Percentiles rank a stretch among this genome's conserved stretches.
phyloP scores from a whole-genome alignment of 2,113 vertebrate genomes.

The Oncorhynchus tshawytscha region DNA sequence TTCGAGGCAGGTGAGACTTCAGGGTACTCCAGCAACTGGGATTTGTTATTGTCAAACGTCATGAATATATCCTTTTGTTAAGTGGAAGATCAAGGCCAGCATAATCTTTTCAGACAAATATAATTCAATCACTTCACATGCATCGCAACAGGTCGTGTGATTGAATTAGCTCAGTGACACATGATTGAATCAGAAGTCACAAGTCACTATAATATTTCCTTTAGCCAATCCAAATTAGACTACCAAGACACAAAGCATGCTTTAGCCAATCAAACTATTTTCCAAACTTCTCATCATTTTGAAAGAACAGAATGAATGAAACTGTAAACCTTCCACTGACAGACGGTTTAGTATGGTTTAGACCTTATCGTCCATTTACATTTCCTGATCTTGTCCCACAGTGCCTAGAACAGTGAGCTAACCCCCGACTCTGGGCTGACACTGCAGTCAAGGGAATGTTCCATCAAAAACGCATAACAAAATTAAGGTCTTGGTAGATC shows the following conservation, averaged over 20 bases:
- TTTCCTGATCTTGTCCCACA: conserved; percentile 69
- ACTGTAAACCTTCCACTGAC: not conserved
- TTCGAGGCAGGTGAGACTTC: conserved; percentile 68
- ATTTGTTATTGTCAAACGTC: conserved; percentile 65
- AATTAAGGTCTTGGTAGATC: not conserved
- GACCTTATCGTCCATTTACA: conserved; percentile 73
- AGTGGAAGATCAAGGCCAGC: conserved; percentile 9
- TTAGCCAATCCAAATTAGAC: not conserved
- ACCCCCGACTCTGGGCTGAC: conserved; percentile 57
- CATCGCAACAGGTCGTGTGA: not conserved
- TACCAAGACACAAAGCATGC: not conserved
- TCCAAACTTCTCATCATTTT: not conserved
- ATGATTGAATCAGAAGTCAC: not conserved
- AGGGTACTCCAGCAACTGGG: conserved; percentile 56
- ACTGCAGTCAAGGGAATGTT: conserved; percentile 48
- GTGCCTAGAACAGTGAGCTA: conserved; percentile 58
- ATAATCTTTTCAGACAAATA: not conserved
- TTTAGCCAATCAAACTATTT: not conserved
- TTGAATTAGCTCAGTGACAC: not conserved
- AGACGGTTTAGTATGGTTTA: not conserved
- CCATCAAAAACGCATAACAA: not conserved
- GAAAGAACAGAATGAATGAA: not conserved
- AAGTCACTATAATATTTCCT: not conserved
- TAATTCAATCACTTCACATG: not conserved
- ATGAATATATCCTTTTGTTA: conserved; percentile 68